Evolutionary conservation across 2,113 vertebrate species (phyloP).

Genomic region (Beaufortia kweichowensis): DNA sequence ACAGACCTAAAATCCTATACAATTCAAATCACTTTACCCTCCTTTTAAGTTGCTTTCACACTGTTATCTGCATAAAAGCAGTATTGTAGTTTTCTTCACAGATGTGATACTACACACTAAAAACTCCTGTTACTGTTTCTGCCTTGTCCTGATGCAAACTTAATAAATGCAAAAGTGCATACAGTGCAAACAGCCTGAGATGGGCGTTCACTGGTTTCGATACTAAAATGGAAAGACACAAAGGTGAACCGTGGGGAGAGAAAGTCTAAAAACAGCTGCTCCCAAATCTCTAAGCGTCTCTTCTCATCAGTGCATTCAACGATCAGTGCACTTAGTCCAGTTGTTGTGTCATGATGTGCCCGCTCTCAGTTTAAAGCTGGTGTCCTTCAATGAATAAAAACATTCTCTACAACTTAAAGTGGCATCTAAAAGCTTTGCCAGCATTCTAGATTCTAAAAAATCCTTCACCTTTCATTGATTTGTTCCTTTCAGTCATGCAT

Average conservation of each 20-base stretch:
- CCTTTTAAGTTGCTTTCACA: too few species aligned
- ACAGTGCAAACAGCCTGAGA: constrained; percentile 4
- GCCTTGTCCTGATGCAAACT: constrained; percentile 30
- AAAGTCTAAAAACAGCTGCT: constrained; percentile 66
- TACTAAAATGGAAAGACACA: constrained; percentile 26
- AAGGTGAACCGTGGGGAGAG: constrained; percentile 35
- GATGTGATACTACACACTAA: background rate
- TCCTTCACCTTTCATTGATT: too few species aligned
- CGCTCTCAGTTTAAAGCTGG: background rate
- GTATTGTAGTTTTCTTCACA: background rate
- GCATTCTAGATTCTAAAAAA: too few species aligned
- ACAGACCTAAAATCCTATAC: too few species aligned
- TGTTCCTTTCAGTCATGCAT: too few species aligned
- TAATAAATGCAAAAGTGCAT: background rate
- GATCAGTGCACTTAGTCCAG: constrained; percentile 33
- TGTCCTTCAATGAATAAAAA: constrained; percentile 4
- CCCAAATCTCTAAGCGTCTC: constrained; percentile 59
- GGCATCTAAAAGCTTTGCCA: background rate
- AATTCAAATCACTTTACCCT: too few species aligned
- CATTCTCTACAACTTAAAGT: background rate
- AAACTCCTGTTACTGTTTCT: background rate
- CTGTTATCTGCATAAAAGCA: background rate
- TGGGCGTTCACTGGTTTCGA: background rate
- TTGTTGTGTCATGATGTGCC: background rate
- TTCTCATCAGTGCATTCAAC: constrained; percentile 58